Evolutionary conservation across 2,888 invertebrate genomes (phyloP).

Genomic region (Lochmaea capreae): DNA sequence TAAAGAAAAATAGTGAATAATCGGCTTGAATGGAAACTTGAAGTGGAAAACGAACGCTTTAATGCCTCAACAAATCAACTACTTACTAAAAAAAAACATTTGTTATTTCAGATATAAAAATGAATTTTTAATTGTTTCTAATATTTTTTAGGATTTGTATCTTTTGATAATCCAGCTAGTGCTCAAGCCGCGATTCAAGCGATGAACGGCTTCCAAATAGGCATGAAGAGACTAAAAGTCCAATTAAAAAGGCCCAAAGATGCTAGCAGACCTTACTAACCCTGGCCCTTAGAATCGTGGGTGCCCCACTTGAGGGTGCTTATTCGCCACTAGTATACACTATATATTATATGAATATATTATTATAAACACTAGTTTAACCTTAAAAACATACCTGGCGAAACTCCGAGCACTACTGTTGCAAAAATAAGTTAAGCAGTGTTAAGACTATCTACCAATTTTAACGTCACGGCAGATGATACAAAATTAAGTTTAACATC

Average conservation of each 20-base stretch:
- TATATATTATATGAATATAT: constrained; percentile 52
- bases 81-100: too few relatives aligned
- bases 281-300: constrained; percentile 64
- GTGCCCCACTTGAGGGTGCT: constrained; percentile 57
- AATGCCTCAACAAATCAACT: too few relatives aligned
- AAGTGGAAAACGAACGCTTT: too few relatives aligned
- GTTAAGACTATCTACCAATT: constrained; percentile 15
- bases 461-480: constrained; percentile 2
- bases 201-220: constrained; percentile 99
- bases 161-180: constrained; percentile 98
- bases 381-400: constrained; percentile 54
- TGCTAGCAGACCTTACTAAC: constrained; percentile 97
- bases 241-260: constrained; percentile 99
- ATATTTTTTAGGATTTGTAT: constrained; percentile 90
- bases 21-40: too few relatives aligned
- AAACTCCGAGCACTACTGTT: constrained; percentile 51
- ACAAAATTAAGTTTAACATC: constrained; percentile 6
- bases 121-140: neutral
- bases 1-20: too few relatives aligned
- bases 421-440: constrained; percentile 26
- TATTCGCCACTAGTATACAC: constrained; percentile 59
- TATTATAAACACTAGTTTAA: constrained; percentile 47
- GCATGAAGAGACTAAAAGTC: constrained; percentile 99
- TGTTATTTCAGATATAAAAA: too few relatives aligned
- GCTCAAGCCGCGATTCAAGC: constrained; percentile 99